Evolutionary conservation across 2,113 vertebrate species (phyloP).

Genomic region (Henicopernis longicauda): DNA sequence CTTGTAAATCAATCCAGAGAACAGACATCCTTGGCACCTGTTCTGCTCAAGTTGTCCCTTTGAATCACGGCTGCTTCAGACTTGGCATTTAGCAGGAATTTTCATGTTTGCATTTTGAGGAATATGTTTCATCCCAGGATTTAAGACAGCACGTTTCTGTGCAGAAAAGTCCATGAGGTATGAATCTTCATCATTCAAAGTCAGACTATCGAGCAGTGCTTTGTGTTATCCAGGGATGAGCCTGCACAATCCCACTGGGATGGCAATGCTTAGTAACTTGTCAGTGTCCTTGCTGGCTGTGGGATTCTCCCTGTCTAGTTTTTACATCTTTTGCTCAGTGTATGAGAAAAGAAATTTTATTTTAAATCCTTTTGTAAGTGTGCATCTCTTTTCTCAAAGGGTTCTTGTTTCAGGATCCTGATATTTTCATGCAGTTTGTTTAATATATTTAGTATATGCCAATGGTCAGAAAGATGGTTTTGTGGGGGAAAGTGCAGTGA

Average conservation of each 20-base stretch:
- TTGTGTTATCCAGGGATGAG: neutral
- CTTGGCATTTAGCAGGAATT: slow-evolving; percentile 25
- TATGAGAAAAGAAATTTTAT: neutral
- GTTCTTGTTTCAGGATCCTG: neutral
- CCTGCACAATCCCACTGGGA: neutral
- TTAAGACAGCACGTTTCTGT: neutral
- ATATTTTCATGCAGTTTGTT: neutral
- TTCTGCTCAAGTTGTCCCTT: slow-evolving; percentile 26
- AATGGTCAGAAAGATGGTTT: neutral
- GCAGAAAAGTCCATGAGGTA: neutral
- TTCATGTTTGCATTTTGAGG: slow-evolving; percentile 18
- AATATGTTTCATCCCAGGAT: neutral
- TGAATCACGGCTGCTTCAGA: slow-evolving; percentile 22
- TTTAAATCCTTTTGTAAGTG: neutral
- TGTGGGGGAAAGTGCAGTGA: neutral
- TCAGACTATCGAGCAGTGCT: neutral
- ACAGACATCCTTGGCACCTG: slow-evolving; percentile 42
- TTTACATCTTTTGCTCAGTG: neutral
- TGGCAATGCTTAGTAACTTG: neutral
- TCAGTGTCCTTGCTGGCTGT: neutral
- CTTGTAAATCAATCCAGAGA: slow-evolving; percentile 27
- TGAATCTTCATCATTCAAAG: neutral
- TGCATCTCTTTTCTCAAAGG: neutral
- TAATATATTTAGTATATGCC: neutral
- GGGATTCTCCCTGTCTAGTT: neutral